phyloP scores from a whole-genome alignment of 2,797 vertebrate genomes.

The Ctenopoma kingsleyae region DNA sequence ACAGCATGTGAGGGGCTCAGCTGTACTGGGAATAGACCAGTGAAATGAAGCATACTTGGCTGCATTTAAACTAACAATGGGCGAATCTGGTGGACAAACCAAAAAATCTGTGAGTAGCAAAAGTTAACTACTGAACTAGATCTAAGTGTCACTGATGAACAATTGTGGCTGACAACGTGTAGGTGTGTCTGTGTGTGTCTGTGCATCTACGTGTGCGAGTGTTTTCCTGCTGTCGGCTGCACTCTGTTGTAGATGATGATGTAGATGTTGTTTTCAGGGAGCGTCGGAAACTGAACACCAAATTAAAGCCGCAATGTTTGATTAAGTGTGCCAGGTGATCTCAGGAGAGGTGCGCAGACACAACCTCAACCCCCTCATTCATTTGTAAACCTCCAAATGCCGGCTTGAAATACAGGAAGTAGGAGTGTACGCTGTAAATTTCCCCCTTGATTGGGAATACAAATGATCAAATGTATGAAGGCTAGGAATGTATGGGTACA shows the following conservation, averaged over 20 bases:
- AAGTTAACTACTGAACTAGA: conserved; percentile 66
- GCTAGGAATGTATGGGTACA: conserved; percentile 76
- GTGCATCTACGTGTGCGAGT: conserved; percentile 25
- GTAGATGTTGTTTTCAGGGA: conserved; percentile 79
- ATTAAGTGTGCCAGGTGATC: conserved; percentile 84
- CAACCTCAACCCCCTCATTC: conserved; percentile 82
- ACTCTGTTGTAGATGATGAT: conserved; percentile 61
- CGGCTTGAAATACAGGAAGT: conserved; percentile 81
- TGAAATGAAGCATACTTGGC: conserved; percentile 25
- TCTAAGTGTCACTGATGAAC: conserved; percentile 51
- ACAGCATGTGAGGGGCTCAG: conserved; percentile 44
- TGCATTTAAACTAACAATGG: conserved; percentile 32
- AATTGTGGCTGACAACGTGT: conserved; percentile 36
- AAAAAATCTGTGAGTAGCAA: conserved; percentile 60
- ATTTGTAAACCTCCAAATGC: conserved; percentile 83
- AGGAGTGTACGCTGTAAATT: conserved; percentile 79
- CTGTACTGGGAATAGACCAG: conserved; percentile 27
- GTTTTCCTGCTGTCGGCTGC: conserved; percentile 54
- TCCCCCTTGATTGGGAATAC: conserved; percentile 83
- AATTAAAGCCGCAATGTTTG: conserved; percentile 84
- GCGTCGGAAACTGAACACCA: conserved; percentile 72
- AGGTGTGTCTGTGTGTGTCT: conserved; percentile 31
- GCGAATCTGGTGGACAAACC: conserved; percentile 50
- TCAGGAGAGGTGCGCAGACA: conserved; percentile 80
- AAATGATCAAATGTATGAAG: conserved; percentile 82